Percentiles rank a stretch among this genome's conserved stretches.
Evolutionary conservation across 2,797 vertebrate genomes (phyloP).

Genomic region (Cephalopachus bancanus): DNA sequence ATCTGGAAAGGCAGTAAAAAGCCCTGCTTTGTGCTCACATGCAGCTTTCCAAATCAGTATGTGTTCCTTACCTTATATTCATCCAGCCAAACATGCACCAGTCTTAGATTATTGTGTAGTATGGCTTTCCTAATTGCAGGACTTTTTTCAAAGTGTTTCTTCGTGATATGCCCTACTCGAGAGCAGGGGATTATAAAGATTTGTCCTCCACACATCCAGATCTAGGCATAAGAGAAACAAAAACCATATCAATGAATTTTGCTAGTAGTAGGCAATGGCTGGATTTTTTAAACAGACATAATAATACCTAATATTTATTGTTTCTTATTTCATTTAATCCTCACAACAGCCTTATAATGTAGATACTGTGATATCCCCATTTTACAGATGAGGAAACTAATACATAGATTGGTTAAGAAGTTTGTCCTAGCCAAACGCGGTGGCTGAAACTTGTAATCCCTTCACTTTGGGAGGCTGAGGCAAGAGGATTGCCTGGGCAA

Average conservation of each 20-base stretch:
- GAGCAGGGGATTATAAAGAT: constrained; percentile 96
- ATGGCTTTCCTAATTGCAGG: constrained; percentile 91
- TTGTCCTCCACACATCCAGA: constrained; percentile 98
- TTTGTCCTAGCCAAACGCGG: not conserved
- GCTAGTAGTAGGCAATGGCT: not conserved
- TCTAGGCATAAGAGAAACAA: constrained; percentile 86
- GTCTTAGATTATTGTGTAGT: constrained; percentile 93
- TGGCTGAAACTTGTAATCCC: too few species aligned
- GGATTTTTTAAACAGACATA: not conserved
- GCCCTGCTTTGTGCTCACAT: rapidly evolving
- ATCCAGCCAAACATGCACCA: constrained; percentile 97
- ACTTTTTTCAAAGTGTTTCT: constrained; percentile 88
- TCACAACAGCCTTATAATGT: not conserved
- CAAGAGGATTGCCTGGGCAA: too few species aligned
- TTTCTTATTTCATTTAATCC: not conserved
- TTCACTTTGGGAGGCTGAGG: too few species aligned
- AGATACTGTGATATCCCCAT: not conserved
- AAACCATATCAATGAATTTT: not conserved
- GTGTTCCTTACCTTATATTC: constrained; percentile 93
- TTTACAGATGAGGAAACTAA: not conserved
- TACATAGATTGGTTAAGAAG: not conserved
- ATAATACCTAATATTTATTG: not conserved
- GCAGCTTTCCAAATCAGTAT: not conserved
- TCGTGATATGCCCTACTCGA: constrained; percentile 95
- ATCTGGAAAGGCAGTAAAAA: not conserved